These are phyloP conservation scores for Chloebia gouldiae DNA, from an alignment of 2,113 vertebrate genomes.

Conservation along the genomic window DNA sequence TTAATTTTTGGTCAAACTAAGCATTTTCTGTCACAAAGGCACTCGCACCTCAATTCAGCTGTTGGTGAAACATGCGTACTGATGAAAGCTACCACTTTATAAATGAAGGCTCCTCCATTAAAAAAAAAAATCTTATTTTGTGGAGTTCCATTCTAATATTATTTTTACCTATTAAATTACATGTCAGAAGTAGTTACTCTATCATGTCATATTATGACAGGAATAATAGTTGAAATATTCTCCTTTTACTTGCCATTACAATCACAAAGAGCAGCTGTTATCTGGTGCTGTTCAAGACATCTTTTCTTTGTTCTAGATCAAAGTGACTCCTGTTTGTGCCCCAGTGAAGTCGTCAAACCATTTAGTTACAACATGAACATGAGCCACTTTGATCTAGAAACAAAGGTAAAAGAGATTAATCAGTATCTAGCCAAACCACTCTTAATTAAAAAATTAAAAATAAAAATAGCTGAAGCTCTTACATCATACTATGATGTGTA, in stretches of 20 bases:
- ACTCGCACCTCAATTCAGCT: neutral
- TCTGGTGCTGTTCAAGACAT: neutral
- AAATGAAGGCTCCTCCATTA: neutral
- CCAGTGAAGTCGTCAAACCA: neutral
- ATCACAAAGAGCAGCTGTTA: slow-evolving; percentile 40
- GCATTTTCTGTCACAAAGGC: neutral
- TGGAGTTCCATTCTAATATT: neutral
- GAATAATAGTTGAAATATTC: slow-evolving; percentile 37
- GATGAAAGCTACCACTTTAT: neutral
- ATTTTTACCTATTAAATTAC: slow-evolving; percentile 19
- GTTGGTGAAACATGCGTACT: neutral
- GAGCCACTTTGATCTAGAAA: slow-evolving; percentile 27
- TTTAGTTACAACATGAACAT: neutral
- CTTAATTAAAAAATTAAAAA: slow-evolving; percentile 10
- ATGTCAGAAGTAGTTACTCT: slow-evolving; percentile 31
- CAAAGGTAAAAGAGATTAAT: neutral
- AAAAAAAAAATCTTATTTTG: neutral
- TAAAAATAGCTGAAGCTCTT: neutral
- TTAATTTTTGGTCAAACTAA: neutral
- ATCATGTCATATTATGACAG: slow-evolving; percentile 58
- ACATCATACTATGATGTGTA: neutral
- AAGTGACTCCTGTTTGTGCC: slow-evolving; percentile 6
- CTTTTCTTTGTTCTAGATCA: slow-evolving; percentile 21
- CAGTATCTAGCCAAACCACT: neutral
- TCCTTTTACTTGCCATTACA: slow-evolving; percentile 44